phyloP scores from a whole-genome alignment of 2,113 vertebrate species.

The Ammodytes marinus region DNA sequence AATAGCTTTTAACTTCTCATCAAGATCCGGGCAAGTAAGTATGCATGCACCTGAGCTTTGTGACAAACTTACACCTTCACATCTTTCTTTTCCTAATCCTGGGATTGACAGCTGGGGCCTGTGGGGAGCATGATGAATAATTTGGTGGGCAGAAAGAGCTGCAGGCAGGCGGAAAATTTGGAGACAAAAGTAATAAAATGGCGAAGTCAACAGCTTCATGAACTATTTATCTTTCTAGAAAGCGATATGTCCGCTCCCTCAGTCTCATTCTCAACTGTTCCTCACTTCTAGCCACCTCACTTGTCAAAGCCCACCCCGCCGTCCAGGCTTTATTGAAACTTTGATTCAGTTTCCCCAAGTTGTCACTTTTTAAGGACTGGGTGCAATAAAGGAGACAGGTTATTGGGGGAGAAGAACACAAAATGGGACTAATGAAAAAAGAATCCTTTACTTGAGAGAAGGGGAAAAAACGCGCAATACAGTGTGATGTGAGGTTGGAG shows the following conservation, averaged over 20 bases:
- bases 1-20: slow-evolving; percentile 2
- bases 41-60: slow-evolving; percentile 39
- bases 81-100: slow-evolving; percentile 40
- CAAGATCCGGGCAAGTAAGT: slow-evolving; percentile 11
- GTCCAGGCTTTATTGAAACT: slow-evolving; percentile 83
- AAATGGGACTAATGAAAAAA: slow-evolving; percentile 71
- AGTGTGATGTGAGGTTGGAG: slow-evolving; percentile 54
- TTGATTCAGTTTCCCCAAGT: slow-evolving; percentile 80
- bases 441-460: slow-evolving; percentile 61
- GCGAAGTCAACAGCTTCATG: slow-evolving; percentile 79
- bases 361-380: slow-evolving; percentile 82
- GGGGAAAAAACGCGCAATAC: slow-evolving; percentile 25
- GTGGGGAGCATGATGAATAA: slow-evolving; percentile 67
- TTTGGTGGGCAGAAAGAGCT: slow-evolving; percentile 68
- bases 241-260: slow-evolving; percentile 72
- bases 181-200: slow-evolving; percentile 82
- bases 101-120: slow-evolving; percentile 64
- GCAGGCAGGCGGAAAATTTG: slow-evolving; percentile 67
- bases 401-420: slow-evolving; percentile 71
- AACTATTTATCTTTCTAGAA: slow-evolving; percentile 82
- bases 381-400: slow-evolving; percentile 82
- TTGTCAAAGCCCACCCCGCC: slow-evolving; percentile 78
- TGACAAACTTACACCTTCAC: slow-evolving; percentile 41
- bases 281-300: slow-evolving; percentile 66
- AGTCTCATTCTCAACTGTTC: slow-evolving; percentile 61